Evolutionary conservation across 1,140 invertebrate species (phyloP).

Genomic region (Drosophila pandora): DNA sequence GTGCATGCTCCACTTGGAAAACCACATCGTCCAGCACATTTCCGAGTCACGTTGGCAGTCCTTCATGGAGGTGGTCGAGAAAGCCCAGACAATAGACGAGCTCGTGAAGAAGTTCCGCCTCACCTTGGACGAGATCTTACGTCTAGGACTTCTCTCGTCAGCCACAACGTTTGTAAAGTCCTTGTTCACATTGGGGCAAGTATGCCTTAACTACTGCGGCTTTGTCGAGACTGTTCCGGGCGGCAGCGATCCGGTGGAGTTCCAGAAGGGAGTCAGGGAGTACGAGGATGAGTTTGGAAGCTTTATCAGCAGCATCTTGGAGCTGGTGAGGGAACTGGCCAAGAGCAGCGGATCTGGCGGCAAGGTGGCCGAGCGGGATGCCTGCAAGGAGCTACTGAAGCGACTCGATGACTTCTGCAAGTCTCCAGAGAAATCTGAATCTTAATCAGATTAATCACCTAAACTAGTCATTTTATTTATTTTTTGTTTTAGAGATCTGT

Average conservation of each 20-base stretch:
- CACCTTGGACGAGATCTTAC: constrained; percentile 32
- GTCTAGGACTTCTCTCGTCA: constrained; percentile 30
- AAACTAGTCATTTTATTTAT: not conserved
- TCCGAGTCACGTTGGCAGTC: constrained; percentile 43
- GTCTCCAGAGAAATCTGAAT: not conserved
- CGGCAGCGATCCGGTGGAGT: not conserved
- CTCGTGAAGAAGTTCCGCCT: constrained; percentile 27
- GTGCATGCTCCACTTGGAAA: constrained; percentile 45
- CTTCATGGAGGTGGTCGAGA: constrained; percentile 4
- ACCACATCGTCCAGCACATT: constrained; percentile 51
- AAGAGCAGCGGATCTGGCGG: not conserved
- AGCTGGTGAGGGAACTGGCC: constrained; percentile 42
- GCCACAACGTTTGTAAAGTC: constrained; percentile 43
- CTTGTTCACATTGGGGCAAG: constrained; percentile 51
- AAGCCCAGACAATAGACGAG: constrained; percentile 44
- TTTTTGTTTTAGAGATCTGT: not conserved
- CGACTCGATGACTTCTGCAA: constrained; percentile 29
- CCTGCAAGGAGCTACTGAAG: constrained; percentile 42
- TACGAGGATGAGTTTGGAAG: constrained; percentile 46
- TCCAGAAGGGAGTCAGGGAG: constrained; percentile 16
- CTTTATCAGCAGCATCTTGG: constrained; percentile 38
- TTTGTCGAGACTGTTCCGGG: constrained; percentile 21
- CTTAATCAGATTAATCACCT: too few relatives aligned
- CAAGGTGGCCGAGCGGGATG: constrained; percentile 16
- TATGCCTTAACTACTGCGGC: constrained; percentile 58